Conservation (phyloP, 1,140 invertebrate species). For the Pachyrhynchus sulphureomaculatus region DNA sequence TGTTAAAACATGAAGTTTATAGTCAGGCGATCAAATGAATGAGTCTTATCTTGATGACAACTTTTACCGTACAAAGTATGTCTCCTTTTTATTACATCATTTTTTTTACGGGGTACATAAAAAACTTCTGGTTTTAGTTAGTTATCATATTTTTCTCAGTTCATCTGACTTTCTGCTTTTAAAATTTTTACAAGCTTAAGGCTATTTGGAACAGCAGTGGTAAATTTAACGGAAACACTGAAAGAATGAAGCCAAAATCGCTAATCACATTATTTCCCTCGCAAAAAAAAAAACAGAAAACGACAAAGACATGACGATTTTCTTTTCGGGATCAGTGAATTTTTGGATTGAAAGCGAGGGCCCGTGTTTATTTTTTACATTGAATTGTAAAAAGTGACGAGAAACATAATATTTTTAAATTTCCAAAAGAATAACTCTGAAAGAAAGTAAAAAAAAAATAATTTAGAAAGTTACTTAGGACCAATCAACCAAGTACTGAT, state of each 20-base stretch:
- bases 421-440: constrained; percentile 9
- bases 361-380: constrained; percentile 18
- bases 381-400: constrained; percentile 15
- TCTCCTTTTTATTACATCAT: no score
- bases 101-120: no score
- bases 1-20: no score
- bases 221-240: constrained; percentile 18
- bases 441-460: constrained; percentile 5
- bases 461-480: neutral
- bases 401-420: constrained; percentile 12
- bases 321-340: constrained; percentile 15
- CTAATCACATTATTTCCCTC: constrained; percentile 26
- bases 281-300: constrained; percentile 28
- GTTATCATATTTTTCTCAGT: constrained; percentile 18
- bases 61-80: no score
- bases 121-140: neutral
- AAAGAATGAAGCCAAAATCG: constrained; percentile 21
- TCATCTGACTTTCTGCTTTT: constrained; percentile 22
- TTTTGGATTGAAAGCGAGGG: constrained; percentile 13
- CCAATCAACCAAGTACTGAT: neutral
- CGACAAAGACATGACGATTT: constrained; percentile 20
- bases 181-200: constrained; percentile 10
- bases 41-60: no score
- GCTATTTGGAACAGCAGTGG: constrained; percentile 8
- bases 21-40: no score